Evolutionary conservation across 2,113 vertebrate species (phyloP), one percentile per base, ranked within the genome.

Genomic region (Cynopterus brachyotis): DNA sequence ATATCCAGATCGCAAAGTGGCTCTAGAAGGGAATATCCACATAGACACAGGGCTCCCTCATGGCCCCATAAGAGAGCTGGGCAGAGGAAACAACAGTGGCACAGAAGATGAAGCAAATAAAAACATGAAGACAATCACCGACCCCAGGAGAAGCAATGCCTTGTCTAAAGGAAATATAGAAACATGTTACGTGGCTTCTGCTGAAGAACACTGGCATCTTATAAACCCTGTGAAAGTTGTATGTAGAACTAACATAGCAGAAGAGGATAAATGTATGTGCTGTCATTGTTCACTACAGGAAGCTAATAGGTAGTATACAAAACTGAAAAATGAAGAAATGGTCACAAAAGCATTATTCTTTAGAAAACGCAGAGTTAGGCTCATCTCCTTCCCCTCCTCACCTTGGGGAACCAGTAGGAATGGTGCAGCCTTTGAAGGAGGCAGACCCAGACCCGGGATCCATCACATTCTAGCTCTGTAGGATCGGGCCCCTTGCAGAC

Each of bases 261-360:
- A 22, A 42, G 37, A 42, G 40, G 32, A 26, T 17, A 11, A 8
- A 4, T 4, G 6, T 47, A 72, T 1, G 4, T 3, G 13, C 19
- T 13, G 22, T 45, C 50, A 40, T 9, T 55, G 66, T 35, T 67
- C 70, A 40, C 2, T 60, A 13, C 3, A 67, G 45, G 81, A 90
- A 47, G 30, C 40, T 4, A 37, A 35, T 2, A 45, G 35, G 42
- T 4, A 42, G 69, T 20, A 55, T 37, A 12, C 1, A 32, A 47
- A 40, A 42, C 45, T 19, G 22, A 26, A 26, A 42, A 69, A 28
- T 0, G 3, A 12, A 75, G 45, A 32, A 62, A 67, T 17, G 19
- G 40, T 12, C 66, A 45, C 6, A 28, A 0, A 62, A 0, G 17
- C 11, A 0, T 4, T 4, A 17, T 37, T 35, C 26, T 62, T 55